phyloP scores from a whole-genome alignment of 2,797 vertebrate species.

The Dromococcyx pavoninus region DNA sequence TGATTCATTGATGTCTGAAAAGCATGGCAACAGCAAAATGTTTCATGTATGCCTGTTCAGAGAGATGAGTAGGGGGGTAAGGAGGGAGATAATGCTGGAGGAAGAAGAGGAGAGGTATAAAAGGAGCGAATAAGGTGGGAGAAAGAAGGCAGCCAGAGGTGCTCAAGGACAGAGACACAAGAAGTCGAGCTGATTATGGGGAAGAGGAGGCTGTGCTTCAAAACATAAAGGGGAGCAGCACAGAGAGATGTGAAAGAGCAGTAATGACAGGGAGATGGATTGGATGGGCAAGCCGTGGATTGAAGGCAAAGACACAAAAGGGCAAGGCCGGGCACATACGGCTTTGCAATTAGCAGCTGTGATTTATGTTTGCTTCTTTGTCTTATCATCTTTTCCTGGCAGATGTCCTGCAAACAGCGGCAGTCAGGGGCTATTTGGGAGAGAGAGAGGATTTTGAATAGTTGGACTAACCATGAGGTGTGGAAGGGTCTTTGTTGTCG shows the following conservation, averaged over 20 bases:
- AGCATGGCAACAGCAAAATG: background rate
- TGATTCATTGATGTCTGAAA: background rate
- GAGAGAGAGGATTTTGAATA: background rate
- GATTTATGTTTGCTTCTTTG: conserved; percentile 43
- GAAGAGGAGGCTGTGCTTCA: background rate
- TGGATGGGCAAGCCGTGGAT: background rate
- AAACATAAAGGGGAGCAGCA: background rate
- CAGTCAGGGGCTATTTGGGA: background rate
- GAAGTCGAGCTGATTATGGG: background rate
- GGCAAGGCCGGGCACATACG: background rate
- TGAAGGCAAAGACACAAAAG: background rate
- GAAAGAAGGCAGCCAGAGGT: background rate
- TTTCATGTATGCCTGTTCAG: background rate
- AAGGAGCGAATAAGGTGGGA: background rate
- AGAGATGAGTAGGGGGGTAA: background rate
- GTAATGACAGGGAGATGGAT: background rate
- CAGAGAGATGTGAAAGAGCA: background rate
- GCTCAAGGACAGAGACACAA: background rate
- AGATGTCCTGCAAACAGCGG: conserved; percentile 22
- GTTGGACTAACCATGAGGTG: rapidly evolving
- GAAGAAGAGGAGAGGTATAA: background rate
- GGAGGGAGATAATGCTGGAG: background rate
- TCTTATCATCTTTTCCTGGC: background rate
- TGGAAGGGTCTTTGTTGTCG: background rate
- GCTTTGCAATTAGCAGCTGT: conserved; percentile 20